Evolutionary conservation across 2,888 invertebrate genomes (phyloP).

Genomic region (Hypomecis atomaria): DNA sequence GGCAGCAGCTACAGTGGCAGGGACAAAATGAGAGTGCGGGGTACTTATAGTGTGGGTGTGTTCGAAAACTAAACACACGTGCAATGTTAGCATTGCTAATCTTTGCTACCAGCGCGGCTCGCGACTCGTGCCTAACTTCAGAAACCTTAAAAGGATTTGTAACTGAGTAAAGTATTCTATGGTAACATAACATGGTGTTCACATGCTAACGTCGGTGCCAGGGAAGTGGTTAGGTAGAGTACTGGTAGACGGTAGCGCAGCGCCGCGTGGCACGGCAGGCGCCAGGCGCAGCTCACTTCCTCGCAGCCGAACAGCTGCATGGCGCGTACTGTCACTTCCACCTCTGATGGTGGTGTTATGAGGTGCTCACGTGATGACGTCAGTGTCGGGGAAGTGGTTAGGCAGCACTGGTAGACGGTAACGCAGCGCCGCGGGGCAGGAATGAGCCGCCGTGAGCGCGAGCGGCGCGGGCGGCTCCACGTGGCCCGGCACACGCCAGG

Average conservation of each 20-base stretch:
- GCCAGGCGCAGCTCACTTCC: constrained; percentile 48
- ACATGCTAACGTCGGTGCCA: constrained; percentile 56
- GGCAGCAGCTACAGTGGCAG: too few species aligned
- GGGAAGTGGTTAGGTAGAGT: constrained; percentile 49
- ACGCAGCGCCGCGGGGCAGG: constrained; percentile 35
- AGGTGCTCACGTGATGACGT: constrained; percentile 56
- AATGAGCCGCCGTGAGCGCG: constrained; percentile 26
- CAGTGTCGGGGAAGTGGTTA: constrained; percentile 49
- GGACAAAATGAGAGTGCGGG: too few species aligned
- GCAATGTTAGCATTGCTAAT: too few species aligned
- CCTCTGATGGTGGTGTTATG: constrained; percentile 12
- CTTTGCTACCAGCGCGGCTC: too few species aligned
- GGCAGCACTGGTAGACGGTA: constrained; percentile 51
- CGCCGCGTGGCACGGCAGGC: background rate
- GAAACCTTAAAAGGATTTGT: too few species aligned
- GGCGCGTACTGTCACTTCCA: constrained; percentile 52
- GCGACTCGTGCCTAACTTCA: too few species aligned
- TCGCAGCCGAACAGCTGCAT: constrained; percentile 60
- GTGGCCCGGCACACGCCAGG: constrained; percentile 44
- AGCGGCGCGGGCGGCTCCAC: constrained; percentile 30
- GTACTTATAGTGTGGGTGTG: too few species aligned
- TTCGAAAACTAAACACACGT: too few species aligned
- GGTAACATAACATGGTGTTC: constrained; percentile 30
- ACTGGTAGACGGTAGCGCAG: constrained; percentile 48
- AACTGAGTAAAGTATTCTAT: too few species aligned